Base-by-base conservation (phyloP, 2,113 vertebrate species). In the Manacus vitellinus region DNA sequence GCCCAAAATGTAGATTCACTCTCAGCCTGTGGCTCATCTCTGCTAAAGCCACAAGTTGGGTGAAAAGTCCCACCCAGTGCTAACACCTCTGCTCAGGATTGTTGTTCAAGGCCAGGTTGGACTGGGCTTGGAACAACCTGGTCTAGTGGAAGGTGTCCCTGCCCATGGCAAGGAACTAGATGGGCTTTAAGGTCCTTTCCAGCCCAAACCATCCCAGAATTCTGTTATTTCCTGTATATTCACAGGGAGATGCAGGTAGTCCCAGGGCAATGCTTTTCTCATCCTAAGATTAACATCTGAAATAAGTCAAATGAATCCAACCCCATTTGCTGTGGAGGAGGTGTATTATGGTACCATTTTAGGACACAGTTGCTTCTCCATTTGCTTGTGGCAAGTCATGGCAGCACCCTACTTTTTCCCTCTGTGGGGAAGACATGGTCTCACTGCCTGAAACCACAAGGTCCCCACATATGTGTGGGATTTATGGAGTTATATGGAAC, bases 381-480 rank as follows among this genome's bases (percentile, higher is more conserved):
- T 55, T 63, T 49, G 30, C 28, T 46, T 1, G 0, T 70, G 55
- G 13, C 49, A 31, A 18, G 22, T 61, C 39, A 28, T 37, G n/a
- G 41, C 37, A 70, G 33, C 28, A 37, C 41, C 18, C 52, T 79
- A 28, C 46, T 66, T 8, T 61, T 84, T 33, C 79, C 49, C 39
- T 44, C 16, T 25, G 74, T 68, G 8, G 35, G 44, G n/a, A 62
- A 49, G 75, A 27, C 20, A 5, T 46, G 43, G 12, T 37, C 47
- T 62, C 20, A 28, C 59, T 67, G 33, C 47, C 16, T 22, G 39
- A 66, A 41, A 58, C 41, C 7, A 4, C 4, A 12, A 82, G 35
- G 24, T 43, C 27, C 61, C 61, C 3, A 12, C 25, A 41, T 17
- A 8, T 1, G 0, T 15, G 9, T 37, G 43, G n/a, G 33, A 31